Evolutionary conservation across 2,888 invertebrate species (phyloP).

Genomic region (Heliconius aoede): DNA sequence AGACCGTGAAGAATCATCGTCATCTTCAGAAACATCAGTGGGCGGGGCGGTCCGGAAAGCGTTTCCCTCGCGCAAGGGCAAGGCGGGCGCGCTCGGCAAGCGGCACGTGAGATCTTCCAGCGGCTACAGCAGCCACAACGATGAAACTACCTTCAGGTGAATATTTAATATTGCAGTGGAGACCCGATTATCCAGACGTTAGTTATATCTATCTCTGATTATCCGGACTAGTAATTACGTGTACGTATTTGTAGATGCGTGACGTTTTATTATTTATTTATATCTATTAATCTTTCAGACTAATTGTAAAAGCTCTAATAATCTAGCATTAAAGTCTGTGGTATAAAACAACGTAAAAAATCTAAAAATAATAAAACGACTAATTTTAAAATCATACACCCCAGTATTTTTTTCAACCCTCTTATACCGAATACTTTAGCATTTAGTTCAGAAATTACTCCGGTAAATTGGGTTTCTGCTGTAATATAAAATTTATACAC

Average conservation of each 20-base stretch:
- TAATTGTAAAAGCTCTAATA: background rate
- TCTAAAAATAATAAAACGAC: too few relatives aligned
- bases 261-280: too few relatives aligned
- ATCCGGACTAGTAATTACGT: background rate
- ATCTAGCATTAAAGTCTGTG: too few relatives aligned
- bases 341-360: too few relatives aligned
- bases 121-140: conserved; percentile 92
- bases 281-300: too few relatives aligned
- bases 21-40: conserved; percentile 90
- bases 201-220: background rate
- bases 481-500: background rate
- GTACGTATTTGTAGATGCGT: too few relatives aligned
- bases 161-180: background rate
- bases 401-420: background rate
- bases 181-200: background rate
- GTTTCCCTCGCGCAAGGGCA: conserved; percentile 87
- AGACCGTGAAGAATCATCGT: conserved; percentile 90
- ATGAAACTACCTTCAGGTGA: conserved; percentile 92
- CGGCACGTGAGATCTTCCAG: conserved; percentile 90
- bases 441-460: background rate
- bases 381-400: too few relatives aligned
- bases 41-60: conserved; percentile 87
- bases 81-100: conserved; percentile 86
- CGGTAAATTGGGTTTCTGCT: background rate
- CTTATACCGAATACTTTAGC: background rate